Evolutionary conservation across 2,888 invertebrate genomes (phyloP).

Genomic region (Alentia gelatinosa): DNA sequence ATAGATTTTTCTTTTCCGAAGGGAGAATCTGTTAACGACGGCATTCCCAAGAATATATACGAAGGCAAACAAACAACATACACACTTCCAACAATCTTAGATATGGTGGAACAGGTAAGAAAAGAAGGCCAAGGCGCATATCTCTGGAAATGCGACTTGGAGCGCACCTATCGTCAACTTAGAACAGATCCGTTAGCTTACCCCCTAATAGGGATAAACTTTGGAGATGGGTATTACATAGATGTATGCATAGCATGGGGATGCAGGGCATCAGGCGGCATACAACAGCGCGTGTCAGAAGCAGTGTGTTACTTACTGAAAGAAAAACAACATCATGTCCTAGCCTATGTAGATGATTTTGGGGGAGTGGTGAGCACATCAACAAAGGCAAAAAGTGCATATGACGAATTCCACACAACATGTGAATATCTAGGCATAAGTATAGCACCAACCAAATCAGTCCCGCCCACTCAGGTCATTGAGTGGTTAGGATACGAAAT

Average conservation of each 20-base stretch:
- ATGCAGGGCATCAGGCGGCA: background rate
- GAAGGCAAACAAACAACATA: background rate
- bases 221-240: background rate
- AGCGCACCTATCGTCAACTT: background rate
- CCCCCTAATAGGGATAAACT: background rate
- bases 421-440: background rate
- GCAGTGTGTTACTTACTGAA: too few species aligned
- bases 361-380: background rate
- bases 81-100: too few species aligned
- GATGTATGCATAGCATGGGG: background rate
- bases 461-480: background rate
- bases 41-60: background rate
- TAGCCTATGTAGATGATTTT: background rate
- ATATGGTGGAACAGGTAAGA: background rate
- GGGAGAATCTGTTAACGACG: background rate
- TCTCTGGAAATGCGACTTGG: background rate
- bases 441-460: background rate
- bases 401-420: background rate
- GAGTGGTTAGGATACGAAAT: background rate
- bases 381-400: background rate
- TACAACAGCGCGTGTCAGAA: background rate
- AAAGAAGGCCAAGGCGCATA: background rate
- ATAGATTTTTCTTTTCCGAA: background rate
- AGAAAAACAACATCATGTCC: background rate
- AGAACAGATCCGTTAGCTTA: background rate